phyloP scores from a whole-genome alignment of 2,113 vertebrate genomes.

The Bostrychus sinensis region DNA sequence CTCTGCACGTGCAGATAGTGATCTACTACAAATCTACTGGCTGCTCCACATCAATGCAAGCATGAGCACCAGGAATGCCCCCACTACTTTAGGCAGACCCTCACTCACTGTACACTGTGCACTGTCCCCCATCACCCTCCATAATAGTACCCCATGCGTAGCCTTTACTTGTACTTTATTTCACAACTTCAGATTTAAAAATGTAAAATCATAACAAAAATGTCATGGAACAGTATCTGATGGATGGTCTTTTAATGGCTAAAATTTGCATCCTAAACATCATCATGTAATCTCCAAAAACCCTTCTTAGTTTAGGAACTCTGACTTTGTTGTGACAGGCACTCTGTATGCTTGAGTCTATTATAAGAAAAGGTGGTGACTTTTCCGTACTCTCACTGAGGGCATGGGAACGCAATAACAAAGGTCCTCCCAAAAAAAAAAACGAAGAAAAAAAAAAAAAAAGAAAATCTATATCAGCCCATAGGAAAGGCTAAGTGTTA shows the following conservation, averaged over 20 bases:
- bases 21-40: slow-evolving; percentile 35
- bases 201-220: slow-evolving; percentile 45
- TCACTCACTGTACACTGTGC: slow-evolving; percentile 21
- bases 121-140: slow-evolving; percentile 60
- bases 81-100: slow-evolving; percentile 33
- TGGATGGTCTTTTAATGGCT: slow-evolving; percentile 8
- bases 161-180: slow-evolving; percentile 36
- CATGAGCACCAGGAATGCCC: slow-evolving; percentile 63
- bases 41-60: slow-evolving; percentile 55
- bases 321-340: slow-evolving; percentile 20
- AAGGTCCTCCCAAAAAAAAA: slow-evolving; percentile 26
- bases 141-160: slow-evolving; percentile 56
- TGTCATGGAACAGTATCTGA: slow-evolving; percentile 13
- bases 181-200: slow-evolving; percentile 37
- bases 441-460: too few relatives aligned
- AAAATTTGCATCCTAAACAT: not conserved
- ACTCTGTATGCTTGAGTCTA: slow-evolving; percentile 22
- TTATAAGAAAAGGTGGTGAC: slow-evolving; percentile 14
- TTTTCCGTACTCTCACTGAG: slow-evolving; percentile 52
- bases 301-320: not conserved
- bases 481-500: too few relatives aligned
- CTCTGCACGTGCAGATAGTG: slow-evolving; percentile 36
- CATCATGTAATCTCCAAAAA: not conserved
- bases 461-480: slow-evolving; percentile 26
- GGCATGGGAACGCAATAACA: slow-evolving; percentile 61